phyloP scores from a whole-genome alignment of 2,113 vertebrate genomes.

The Psilopogon haemacephalus region DNA sequence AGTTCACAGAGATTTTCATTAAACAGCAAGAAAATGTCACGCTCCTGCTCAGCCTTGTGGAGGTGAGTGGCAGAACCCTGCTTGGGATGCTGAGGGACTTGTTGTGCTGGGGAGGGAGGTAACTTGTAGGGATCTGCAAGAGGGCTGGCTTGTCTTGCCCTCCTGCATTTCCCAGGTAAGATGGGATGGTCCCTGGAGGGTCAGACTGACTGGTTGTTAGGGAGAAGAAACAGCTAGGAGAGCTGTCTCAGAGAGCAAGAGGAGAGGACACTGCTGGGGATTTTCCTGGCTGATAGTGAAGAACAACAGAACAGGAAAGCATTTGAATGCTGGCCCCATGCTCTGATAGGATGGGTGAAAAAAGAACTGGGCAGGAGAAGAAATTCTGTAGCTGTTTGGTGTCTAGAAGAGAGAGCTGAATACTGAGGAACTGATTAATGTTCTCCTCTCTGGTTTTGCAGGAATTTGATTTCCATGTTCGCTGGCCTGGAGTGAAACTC shows the following conservation, averaged over 20 bases:
- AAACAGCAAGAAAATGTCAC: constrained; percentile 92
- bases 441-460: constrained; percentile 31
- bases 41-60: constrained; percentile 86
- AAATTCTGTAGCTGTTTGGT: not conserved
- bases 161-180: not conserved
- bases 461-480: constrained; percentile 99
- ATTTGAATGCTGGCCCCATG: not conserved
- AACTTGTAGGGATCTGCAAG: not conserved
- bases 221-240: not conserved
- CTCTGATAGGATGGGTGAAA: not conserved
- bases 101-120: not conserved
- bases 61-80: constrained; percentile 75
- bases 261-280: not conserved
- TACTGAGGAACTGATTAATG: fast-evolving
- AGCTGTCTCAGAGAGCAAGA: not conserved
- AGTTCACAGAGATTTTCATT: constrained; percentile 93
- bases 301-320: fast-evolving
- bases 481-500: constrained; percentile 95
- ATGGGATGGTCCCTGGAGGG: not conserved
- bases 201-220: not conserved
- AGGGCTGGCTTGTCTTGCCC: not conserved
- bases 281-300: not conserved
- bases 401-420: not conserved
- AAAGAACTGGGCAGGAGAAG: not conserved
- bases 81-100: not conserved